Evolutionary conservation across 1,140 invertebrate genomes (phyloP).

Genomic region (Littorina saxatilis): DNA sequence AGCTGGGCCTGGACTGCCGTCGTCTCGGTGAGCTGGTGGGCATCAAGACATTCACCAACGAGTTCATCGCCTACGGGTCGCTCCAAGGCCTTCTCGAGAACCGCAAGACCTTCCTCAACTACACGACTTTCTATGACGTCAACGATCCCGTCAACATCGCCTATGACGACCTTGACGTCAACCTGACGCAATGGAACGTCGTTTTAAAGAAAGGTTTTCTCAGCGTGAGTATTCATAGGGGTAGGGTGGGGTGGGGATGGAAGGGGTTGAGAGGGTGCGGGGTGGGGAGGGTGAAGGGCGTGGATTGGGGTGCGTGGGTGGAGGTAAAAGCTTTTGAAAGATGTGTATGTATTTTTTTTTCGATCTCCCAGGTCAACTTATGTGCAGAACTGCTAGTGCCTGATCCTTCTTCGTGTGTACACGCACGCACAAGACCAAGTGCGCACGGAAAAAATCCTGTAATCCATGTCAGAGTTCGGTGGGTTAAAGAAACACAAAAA

Average conservation of each 20-base stretch:
- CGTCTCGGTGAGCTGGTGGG: slow-evolving; percentile 71
- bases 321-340: not conserved
- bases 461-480: no score
- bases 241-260: not conserved
- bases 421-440: no score
- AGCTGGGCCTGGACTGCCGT: slow-evolving; percentile 63
- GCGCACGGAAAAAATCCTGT: no score
- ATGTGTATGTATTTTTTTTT: no score
- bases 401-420: no score
- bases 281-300: no score
- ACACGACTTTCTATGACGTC: slow-evolving; percentile 49
- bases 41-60: slow-evolving; percentile 74
- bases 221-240: slow-evolving; percentile 42
- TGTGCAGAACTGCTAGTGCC: no score
- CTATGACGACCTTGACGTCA: slow-evolving; percentile 46
- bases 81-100: slow-evolving; percentile 60
- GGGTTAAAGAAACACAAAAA: no score
- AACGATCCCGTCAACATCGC: slow-evolving; percentile 4
- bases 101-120: slow-evolving; percentile 50
- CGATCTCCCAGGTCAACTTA: no score
- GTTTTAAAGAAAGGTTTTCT: slow-evolving; percentile 55
- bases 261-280: no score
- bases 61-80: slow-evolving; percentile 72
- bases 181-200: slow-evolving; percentile 42
- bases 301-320: no score